phyloP scores from a whole-genome alignment of 1,140 invertebrate species.

The Sarcophaga peregrina region DNA sequence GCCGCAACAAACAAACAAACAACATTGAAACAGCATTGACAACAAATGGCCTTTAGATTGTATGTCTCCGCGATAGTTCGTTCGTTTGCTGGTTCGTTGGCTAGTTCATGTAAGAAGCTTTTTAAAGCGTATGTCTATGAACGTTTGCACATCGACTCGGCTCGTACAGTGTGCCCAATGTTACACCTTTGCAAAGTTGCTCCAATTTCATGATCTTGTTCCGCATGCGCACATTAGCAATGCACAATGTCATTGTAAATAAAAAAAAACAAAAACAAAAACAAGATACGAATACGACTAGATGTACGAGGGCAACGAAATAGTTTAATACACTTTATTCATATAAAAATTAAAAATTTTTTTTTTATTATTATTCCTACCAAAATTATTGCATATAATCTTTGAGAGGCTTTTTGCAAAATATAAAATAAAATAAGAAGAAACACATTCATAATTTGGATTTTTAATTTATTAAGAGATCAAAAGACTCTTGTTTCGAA shows the following conservation, averaged over 20 bases:
- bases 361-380: too few relatives aligned
- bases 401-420: too few relatives aligned
- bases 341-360: too few relatives aligned
- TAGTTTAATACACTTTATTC: background rate
- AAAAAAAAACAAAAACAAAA: background rate
- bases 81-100: background rate
- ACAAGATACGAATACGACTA: conserved; percentile 1
- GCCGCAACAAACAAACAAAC: conserved; percentile 2
- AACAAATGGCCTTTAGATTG: conserved; percentile 31
- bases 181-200: conserved; percentile 44
- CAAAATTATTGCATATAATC: too few relatives aligned
- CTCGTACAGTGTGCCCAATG: conserved; percentile 28
- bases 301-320: background rate
- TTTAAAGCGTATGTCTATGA: conserved; percentile 32
- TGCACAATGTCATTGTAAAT: conserved; percentile 44
- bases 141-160: background rate
- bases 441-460: too few relatives aligned
- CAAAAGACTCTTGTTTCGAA: too few relatives aligned
- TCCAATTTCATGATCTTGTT: conserved; percentile 62
- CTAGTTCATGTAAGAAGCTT: background rate
- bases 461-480: too few relatives aligned
- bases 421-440: too few relatives aligned
- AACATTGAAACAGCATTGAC: conserved; percentile 18
- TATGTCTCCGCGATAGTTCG: background rate
- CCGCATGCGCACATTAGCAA: conserved; percentile 44